Base-by-base conservation (phyloP, 2,113 vertebrate species). In the Petrocephalus microphthalmus region DNA sequence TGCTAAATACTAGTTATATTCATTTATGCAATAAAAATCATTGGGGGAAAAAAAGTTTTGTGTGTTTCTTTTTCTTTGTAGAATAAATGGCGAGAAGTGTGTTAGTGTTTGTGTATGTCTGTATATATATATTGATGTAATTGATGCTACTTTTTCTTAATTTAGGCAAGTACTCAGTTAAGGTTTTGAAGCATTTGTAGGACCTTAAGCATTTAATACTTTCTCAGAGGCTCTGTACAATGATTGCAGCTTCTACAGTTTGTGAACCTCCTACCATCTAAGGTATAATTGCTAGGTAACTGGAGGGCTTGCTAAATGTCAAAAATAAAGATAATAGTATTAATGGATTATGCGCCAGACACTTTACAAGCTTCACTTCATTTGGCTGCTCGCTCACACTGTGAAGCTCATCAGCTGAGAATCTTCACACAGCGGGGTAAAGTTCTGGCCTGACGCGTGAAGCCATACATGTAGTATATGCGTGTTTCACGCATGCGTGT, bases 1-100 rank as follows among this genome's bases (percentile, higher is more conserved):
- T 60, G 25, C 71, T 87, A 52, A 10, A n/a, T n/a, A n/a, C n/a
- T n/a, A 89, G 37, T 71, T 88, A 88, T 93, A 94, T 90, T 91
- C 71, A 89, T 94, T 94, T 93, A 88, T 88, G 93, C 89, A 53
- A 89, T 88, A 51, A 47, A 49, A 85, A 53, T 84, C 54, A 37
- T 29, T 51, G 19, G n/a, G n/a, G n/a, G n/a, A n/a, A 87, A 84
- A 42, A 37, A 20, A 7, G 42, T 85, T 54, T 6, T 37, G 3
- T 45, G 51, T 47, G 29, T 88, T 71, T 81, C 22, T 51, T 42
- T 49, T 49, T 49, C 47, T 49, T 49, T 49, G 47, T 49, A 5
- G 47, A 49, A 49, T 49, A 7, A 49, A 42, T 42, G 42, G 42
- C 1, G 42, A 42, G 1, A 49, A 7, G 52, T 57, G 2, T 56